These are phyloP conservation scores for Uria aalge DNA, from an alignment of 2,113 vertebrate genomes.

Conservation along the genomic window DNA sequence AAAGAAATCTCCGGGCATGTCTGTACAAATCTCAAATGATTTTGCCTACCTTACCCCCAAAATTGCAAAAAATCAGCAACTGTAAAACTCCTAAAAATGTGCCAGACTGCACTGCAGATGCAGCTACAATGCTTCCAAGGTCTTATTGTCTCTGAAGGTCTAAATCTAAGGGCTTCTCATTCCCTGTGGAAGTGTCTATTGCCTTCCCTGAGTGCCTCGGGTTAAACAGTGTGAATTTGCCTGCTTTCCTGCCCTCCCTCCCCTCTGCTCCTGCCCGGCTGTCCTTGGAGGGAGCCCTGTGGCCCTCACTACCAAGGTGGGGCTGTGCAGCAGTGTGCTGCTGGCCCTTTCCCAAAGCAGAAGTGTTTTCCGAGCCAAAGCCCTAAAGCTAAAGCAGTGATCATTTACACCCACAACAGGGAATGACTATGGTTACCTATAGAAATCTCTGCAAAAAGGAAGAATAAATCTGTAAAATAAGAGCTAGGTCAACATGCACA, in stretches of 20 bases:
- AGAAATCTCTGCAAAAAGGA: not conserved
- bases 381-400: not conserved
- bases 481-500: not conserved
- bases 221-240: not conserved
- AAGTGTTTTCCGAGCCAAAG: not conserved
- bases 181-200: not conserved
- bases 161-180: not conserved
- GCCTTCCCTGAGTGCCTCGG: not conserved
- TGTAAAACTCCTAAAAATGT: not conserved
- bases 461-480: not conserved
- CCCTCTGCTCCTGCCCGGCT: not conserved
- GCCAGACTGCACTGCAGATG: not conserved
- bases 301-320: not conserved
- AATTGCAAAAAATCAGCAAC: not conserved
- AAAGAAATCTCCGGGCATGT: not conserved
- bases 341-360: not conserved
- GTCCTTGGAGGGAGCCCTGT: not conserved
- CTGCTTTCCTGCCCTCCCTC: not conserved
- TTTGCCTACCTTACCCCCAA: not conserved
- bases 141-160: not conserved
- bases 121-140: not conserved
- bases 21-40: not conserved
- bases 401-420: rapidly evolving
- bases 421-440: not conserved
- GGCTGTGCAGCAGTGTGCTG: not conserved